These are phyloP conservation scores for Halyomorpha halys DNA, from an alignment of 1,140 invertebrate genomes.

Conservation along the genomic window DNA sequence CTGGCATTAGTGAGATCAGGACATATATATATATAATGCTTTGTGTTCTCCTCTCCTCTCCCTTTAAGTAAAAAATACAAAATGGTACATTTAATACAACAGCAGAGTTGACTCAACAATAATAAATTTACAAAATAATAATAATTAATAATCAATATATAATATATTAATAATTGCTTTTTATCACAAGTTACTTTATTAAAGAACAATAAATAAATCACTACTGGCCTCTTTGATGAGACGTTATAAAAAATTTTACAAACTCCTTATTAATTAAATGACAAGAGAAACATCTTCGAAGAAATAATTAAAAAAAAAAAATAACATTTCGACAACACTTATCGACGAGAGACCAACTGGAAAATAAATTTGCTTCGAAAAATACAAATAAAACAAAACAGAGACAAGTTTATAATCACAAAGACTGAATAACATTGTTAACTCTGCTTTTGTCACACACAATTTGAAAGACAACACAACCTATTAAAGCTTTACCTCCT, in stretches of 20 bases:
- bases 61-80: conserved; percentile 19
- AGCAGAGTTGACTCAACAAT: conserved; percentile 19
- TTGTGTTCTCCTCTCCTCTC: conserved; percentile 14
- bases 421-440: conserved; percentile 15
- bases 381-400: conserved; percentile 16
- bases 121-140: conserved; percentile 18
- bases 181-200: conserved; percentile 17
- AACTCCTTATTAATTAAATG: conserved; percentile 14
- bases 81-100: conserved; percentile 19
- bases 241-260: not conserved
- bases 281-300: conserved; percentile 11
- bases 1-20: conserved; percentile 17
- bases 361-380: conserved; percentile 18
- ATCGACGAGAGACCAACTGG: not conserved
- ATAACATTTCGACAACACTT: not conserved
- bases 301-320: conserved; percentile 3
- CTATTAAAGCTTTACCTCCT: conserved; percentile 28
- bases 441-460: conserved; percentile 23
- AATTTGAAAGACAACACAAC: conserved; percentile 28
- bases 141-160: conserved; percentile 14
- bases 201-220: conserved; percentile 15
- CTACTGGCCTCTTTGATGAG: conserved; percentile 8
- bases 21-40: conserved; percentile 17
- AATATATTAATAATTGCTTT: conserved; percentile 19
- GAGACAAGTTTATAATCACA: not conserved